Evolutionary conservation across 2,888 invertebrate genomes (phyloP).

Genomic region (Rhamnusium bicolor): DNA sequence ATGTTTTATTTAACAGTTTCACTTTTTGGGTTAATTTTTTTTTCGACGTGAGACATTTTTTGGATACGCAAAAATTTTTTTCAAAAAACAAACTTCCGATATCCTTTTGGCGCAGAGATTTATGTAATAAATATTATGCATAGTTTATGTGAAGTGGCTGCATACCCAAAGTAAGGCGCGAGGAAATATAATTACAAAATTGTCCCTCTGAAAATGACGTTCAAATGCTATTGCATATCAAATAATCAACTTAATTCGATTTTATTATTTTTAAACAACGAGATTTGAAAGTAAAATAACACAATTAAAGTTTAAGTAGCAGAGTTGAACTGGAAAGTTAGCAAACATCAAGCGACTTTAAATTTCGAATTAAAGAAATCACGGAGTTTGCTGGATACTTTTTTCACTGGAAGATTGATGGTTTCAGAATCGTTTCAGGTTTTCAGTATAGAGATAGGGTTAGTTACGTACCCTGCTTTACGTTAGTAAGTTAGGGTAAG

Average conservation of each 20-base stretch:
- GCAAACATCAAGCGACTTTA: not conserved
- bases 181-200: too few relatives aligned
- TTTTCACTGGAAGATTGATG: slow-evolving; percentile 22
- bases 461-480: not conserved
- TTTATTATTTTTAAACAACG: not conserved
- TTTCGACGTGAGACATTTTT: too few relatives aligned
- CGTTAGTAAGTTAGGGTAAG: not conserved
- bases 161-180: too few relatives aligned
- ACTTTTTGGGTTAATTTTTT: too few relatives aligned
- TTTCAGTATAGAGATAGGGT: not conserved
- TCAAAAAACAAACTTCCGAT: too few relatives aligned
- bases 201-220: too few relatives aligned
- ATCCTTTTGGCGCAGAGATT: too few relatives aligned
- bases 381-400: slow-evolving; percentile 11
- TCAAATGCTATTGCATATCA: not conserved
- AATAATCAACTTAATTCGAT: not conserved
- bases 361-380: slow-evolving; percentile 26
- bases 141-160: too few relatives aligned
- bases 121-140: too few relatives aligned
- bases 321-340: not conserved
- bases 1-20: too few relatives aligned
- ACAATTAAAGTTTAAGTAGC: not conserved
- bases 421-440: not conserved
- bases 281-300: not conserved
- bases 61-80: too few relatives aligned